phyloP scores from a whole-genome alignment of 2,888 invertebrate genomes.

The Platycheirus albimanus region DNA sequence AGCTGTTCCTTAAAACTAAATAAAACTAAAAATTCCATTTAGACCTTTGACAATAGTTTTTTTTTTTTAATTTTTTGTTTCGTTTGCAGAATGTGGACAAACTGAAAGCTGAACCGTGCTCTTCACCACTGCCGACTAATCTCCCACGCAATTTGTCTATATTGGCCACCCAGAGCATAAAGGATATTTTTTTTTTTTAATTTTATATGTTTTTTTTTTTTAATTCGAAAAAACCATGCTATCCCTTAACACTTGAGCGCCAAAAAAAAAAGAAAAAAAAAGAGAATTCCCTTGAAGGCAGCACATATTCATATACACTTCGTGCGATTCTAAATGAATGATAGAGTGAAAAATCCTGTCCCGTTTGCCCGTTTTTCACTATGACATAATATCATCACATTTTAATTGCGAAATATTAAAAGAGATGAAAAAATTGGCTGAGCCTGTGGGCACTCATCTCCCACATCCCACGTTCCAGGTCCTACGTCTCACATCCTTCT shows the following conservation, averaged over 20 bases:
- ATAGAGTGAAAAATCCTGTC: conserved; percentile 73
- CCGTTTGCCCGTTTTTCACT: conserved; percentile 74
- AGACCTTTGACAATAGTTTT: conserved; percentile 57
- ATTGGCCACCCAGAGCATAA: conserved; percentile 26
- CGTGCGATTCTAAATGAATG: conserved; percentile 62
- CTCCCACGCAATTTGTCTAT: conserved; percentile 70
- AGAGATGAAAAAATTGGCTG: conserved; percentile 74
- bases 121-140: conserved; percentile 41
- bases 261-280: conserved; percentile 34
- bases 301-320: conserved; percentile 14
- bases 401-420: conserved; percentile 75
- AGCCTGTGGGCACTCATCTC: conserved; percentile 72
- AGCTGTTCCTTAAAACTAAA: no score
- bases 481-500: no score
- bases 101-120: not conserved
- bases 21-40: conserved; percentile 54
- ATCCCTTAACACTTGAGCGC: conserved; percentile 69
- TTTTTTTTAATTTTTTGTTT: no score
- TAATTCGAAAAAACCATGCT: conserved; percentile 27
- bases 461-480: no score
- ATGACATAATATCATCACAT: conserved; percentile 75
- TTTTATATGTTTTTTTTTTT: conserved; percentile 14
- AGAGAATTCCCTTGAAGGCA: conserved; percentile 42
- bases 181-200: conserved; percentile 32
- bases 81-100: conserved; percentile 13